A percentile compares a stretch with the other conserved stretches of the same genome.
Evolutionary conservation across 2,888 invertebrate genomes (phyloP).

Genomic region (Brachylomia viminalis): DNA sequence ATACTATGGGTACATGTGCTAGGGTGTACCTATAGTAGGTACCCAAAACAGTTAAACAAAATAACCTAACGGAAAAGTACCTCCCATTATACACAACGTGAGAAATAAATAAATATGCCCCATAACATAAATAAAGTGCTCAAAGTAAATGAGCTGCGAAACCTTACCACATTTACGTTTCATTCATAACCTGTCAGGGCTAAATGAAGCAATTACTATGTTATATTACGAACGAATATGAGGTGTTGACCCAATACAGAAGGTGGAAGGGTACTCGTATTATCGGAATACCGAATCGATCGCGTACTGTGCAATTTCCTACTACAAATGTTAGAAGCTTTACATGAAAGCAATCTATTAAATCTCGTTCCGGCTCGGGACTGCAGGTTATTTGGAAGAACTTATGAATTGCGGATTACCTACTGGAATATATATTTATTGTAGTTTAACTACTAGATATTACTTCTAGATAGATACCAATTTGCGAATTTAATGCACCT

Average conservation of each 20-base stretch:
- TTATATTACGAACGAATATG: conserved; percentile 44
- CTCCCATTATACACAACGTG: conserved; percentile 21
- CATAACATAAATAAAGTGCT: conserved; percentile 37
- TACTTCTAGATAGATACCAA: not conserved
- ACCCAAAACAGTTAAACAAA: not conserved
- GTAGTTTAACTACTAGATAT: conserved; percentile 3
- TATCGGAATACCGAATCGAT: conserved; percentile 56
- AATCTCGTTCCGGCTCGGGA: conserved; percentile 60
- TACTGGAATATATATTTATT: conserved; percentile 20
- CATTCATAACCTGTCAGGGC: conserved; percentile 45
- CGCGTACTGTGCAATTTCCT: conserved; percentile 71
- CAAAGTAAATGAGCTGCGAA: conserved; percentile 49
- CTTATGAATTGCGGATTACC: conserved; percentile 38
- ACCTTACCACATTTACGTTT: conserved; percentile 44
- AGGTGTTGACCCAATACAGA: conserved; percentile 40
- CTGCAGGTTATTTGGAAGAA: conserved; percentile 52
- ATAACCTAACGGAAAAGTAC: conserved; percentile 7
- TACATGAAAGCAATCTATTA: conserved; percentile 72
- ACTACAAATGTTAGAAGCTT: conserved; percentile 69
- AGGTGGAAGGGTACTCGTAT: conserved; percentile 38
- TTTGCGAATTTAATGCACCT: not conserved
- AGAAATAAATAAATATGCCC: conserved; percentile 37
- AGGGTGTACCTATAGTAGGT: too few relatives aligned
- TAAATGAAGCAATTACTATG: conserved; percentile 63
- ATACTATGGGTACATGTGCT: not conserved